phyloP scores from a whole-genome alignment of 2,113 vertebrate species.

The Pluvialis apricaria region DNA sequence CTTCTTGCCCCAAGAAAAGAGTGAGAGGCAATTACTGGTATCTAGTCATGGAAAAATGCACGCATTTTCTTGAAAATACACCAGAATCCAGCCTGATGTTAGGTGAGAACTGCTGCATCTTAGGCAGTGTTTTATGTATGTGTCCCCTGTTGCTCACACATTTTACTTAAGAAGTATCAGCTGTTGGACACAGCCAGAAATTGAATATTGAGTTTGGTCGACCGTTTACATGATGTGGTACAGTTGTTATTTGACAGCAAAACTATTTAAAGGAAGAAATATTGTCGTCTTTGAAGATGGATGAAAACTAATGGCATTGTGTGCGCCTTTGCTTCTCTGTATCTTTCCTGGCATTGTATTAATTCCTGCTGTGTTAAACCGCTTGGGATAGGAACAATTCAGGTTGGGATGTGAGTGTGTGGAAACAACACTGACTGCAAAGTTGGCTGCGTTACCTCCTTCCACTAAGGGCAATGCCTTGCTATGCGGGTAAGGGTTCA shows the following conservation, averaged over 20 bases:
- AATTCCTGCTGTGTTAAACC: neutral
- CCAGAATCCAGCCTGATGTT: neutral
- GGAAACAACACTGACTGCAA: neutral
- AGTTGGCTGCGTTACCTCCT: neutral
- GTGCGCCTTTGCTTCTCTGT: neutral
- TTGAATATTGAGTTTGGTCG: neutral
- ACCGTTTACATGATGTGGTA: neutral
- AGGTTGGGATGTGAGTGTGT: neutral
- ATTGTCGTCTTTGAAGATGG: neutral
- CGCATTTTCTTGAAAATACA: neutral
- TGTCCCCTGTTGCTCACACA: neutral
- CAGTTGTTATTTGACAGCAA: neutral
- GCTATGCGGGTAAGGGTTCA: neutral
- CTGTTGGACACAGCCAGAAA: neutral
- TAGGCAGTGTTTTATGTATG: neutral
- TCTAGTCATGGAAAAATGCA: neutral
- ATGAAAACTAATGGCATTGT: neutral
- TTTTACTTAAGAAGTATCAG: neutral
- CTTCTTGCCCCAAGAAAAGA: neutral
- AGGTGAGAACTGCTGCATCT: neutral
- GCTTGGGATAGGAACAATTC: neutral
- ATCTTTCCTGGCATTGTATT: neutral
- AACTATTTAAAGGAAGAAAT: neutral
- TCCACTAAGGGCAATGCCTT: neutral
- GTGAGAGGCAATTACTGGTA: neutral